Base-by-base conservation (phyloP, 2,113 vertebrate species). In the Paradisaea rubra region DNA sequence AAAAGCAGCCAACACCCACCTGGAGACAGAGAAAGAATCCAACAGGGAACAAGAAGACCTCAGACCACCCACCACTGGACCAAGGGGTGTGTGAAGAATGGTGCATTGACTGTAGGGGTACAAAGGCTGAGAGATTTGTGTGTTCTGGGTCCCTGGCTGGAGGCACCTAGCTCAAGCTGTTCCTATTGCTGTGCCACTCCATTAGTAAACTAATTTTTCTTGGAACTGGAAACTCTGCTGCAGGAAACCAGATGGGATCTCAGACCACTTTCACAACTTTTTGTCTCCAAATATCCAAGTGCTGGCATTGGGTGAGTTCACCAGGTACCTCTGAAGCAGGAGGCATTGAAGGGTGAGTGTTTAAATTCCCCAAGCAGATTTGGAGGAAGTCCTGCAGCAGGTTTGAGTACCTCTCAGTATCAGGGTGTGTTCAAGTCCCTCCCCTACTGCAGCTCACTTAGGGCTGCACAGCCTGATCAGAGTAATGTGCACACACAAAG, bases 251-350 rank as follows among this genome's bases (percentile, higher is more conserved):
- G 45, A 53, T 11, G 13, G 27, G 3, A 56, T 31, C 27, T 54
- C 57, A 83, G 18, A 41, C 19, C 53, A 54, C 31, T 45, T 73
- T 28, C 18, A 60, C 15, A 86, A 7, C 18, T 22, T 66, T 18
- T 73, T 2, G 6, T 74, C 47, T 54, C 53, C 15, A 31, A 56
- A 56, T 5, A 28, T 20, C 13, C 30, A 79, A 28, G 39, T 24
- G n/a, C 16, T 60, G 53, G 22, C 41, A 56, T 4, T 0, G 0
- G 13, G 23, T n/a, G 47, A 69, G 61, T 24, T 81, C 69, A 49
- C 15, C 68, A 44, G 47, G 9, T 20, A 37, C 27, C 53, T 68
- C 44, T 68, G 47, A 41, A 86, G 53, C 10, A 49, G 60, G 25
- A 86, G 68, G 41, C 22, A 21, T 6, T 53, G 22, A 61, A 37